Evolutionary conservation across 2,888 invertebrate genomes (phyloP), one percentile per base, ranked within the genome.

Genomic region (Parnassius smintheus): DNA sequence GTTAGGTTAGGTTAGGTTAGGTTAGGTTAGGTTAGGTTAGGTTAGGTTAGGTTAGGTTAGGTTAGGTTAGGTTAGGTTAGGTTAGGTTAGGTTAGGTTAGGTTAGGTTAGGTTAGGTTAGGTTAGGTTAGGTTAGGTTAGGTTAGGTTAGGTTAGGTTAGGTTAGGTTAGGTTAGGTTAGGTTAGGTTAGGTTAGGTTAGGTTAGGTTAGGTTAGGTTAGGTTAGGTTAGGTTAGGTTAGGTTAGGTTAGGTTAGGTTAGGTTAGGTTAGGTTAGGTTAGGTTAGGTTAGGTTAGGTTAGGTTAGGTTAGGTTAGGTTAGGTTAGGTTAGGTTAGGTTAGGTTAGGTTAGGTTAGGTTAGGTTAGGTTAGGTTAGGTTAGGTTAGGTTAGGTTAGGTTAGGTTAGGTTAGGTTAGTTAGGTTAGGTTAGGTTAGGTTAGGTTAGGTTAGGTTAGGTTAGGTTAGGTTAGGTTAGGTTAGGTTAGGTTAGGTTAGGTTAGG

Each of bases 381-480:
- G 45, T 45, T 45, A 45, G 45, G 45, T 45, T 45, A 45, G 45
- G 45, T 45, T 45, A 45, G 45, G 45, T 45, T 48, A n/a, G n/a
- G n/a, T n/a, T n/a, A n/a, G n/a, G n/a, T n/a, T n/a, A n/a, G n/a
- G n/a, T n/a, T n/a, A n/a, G n/a, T n/a, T n/a, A n/a, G n/a, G n/a
- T n/a, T n/a, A n/a, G n/a, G n/a, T n/a, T n/a, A n/a, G n/a, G n/a
- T n/a, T n/a, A n/a, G n/a, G n/a, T n/a, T n/a, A n/a, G n/a, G n/a
- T n/a, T n/a, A n/a, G n/a, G 48, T 48, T 48, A 12, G 48, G 48
- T 48, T 48, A 48, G 12, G 48, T 48, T 48, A 48, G 12, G 48
- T 48, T 48, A 48, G 48, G 48, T 48, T 48, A 48, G 12, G 48
- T 53, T 53, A 53, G 12, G 48, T 48, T n/a, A n/a, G n/a, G n/a